Percentiles rank a stretch among this genome's conserved stretches.
Evolutionary conservation across 1,140 invertebrate genomes (phyloP).

Genomic region (Stegodyphus dumicola): DNA sequence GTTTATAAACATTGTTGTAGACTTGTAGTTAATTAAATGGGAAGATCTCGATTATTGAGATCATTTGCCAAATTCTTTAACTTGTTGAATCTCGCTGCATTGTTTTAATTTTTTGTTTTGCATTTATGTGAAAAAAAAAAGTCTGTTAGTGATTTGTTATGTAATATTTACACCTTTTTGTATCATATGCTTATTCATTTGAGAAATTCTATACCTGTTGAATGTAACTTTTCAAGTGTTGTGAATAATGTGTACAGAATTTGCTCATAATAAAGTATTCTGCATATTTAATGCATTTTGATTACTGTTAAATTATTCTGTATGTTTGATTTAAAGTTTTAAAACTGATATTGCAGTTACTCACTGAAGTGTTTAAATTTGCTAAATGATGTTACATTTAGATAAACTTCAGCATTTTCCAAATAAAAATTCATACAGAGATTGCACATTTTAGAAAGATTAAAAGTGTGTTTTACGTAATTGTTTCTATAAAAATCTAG

Average conservation of each 20-base stretch:
- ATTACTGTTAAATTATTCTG: too few relatives aligned
- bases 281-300: slow-evolving; percentile 57
- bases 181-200: slow-evolving; percentile 52
- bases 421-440: too few relatives aligned
- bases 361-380: too few relatives aligned
- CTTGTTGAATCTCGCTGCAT: slow-evolving; percentile 54
- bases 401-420: too few relatives aligned
- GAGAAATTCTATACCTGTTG: slow-evolving; percentile 57
- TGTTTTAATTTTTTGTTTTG: slow-evolving; percentile 36
- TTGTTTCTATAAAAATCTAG: too few relatives aligned
- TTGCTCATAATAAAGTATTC: slow-evolving; percentile 52
- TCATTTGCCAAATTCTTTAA: slow-evolving; percentile 47
- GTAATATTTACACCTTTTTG: slow-evolving; percentile 46
- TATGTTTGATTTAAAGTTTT: too few relatives aligned
- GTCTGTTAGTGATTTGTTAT: slow-evolving; percentile 46
- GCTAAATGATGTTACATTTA: too few relatives aligned
- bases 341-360: too few relatives aligned
- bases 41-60: slow-evolving; percentile 23
- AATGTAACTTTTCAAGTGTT: slow-evolving; percentile 49
- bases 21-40: neutral
- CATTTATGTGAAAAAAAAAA: slow-evolving; percentile 41
- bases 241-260: slow-evolving; percentile 40
- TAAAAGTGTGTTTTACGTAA: too few relatives aligned
- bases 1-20: neutral
- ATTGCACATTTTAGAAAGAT: too few relatives aligned